A percentile compares a stretch with the other conserved stretches of the same genome.
phyloP scores from a whole-genome alignment of 2,888 invertebrate species.

The Erebia palarica region DNA sequence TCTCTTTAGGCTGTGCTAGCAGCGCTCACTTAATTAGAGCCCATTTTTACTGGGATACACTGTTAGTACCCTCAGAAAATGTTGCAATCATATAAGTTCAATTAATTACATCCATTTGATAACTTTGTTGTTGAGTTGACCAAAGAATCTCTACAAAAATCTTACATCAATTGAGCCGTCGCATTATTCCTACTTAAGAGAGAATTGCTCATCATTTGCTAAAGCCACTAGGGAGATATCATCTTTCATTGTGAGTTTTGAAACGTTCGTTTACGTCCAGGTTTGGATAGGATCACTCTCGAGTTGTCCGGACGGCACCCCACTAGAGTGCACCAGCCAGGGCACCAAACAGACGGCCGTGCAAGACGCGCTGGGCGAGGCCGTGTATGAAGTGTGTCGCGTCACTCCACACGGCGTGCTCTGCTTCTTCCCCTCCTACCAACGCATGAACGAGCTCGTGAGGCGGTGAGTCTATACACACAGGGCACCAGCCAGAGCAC shows the following conservation, averaged over 20 bases:
- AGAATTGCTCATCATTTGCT: too few species aligned
- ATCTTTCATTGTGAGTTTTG: neutral
- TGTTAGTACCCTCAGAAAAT: too few species aligned
- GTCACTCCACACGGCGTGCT: slow-evolving; percentile 87
- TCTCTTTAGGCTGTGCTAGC: too few species aligned
- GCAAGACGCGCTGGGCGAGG: slow-evolving; percentile 85
- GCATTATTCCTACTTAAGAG: too few species aligned
- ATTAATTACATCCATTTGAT: too few species aligned
- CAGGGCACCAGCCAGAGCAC: slow-evolving; percentile 43
- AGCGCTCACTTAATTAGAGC: too few species aligned
- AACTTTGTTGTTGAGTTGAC: too few species aligned
- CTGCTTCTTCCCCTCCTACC: slow-evolving; percentile 89
- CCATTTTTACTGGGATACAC: too few species aligned
- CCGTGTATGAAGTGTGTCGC: slow-evolving; percentile 79
- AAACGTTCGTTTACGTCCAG: slow-evolving; percentile 53
- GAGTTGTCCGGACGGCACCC: slow-evolving; percentile 63
- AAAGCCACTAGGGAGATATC: too few species aligned
- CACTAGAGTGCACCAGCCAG: slow-evolving; percentile 56
- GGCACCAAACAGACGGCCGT: slow-evolving; percentile 54
- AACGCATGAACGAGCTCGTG: slow-evolving; percentile 80
- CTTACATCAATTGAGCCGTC: too few species aligned
- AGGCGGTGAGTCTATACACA: slow-evolving; percentile 30
- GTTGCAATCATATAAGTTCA: too few species aligned
- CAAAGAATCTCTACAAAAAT: too few species aligned
- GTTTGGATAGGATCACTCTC: slow-evolving; percentile 84